Evolutionary conservation across 2,113 vertebrate species (phyloP).

Genomic region (Vireo altiloquus): DNA sequence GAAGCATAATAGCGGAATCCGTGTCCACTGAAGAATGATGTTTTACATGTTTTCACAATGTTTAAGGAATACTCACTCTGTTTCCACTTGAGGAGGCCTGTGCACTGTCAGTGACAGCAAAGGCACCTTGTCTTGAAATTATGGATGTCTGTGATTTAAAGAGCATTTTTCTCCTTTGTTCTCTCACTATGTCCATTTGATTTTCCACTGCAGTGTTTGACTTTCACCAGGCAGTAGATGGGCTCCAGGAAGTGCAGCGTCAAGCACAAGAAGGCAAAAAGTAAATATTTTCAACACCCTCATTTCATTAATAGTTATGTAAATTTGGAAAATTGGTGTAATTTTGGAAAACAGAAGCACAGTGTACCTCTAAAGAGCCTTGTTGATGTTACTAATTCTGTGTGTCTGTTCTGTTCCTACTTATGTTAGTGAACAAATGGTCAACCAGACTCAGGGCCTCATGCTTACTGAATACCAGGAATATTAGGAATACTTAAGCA

Average conservation of each 20-base stretch:
- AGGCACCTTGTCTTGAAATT: background rate
- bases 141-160: background rate
- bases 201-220: conserved; percentile 86
- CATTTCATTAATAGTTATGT: background rate
- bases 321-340: background rate
- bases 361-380: background rate
- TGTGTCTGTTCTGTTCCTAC: background rate
- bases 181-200: background rate
- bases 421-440: background rate
- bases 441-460: background rate
- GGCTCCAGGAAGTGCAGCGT: conserved; percentile 92
- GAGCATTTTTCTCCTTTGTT: background rate
- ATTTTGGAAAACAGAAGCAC: background rate
- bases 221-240: conserved; percentile 96
- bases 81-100: background rate
- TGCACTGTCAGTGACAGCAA: background rate
- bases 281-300: conserved; percentile 72
- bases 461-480: background rate
- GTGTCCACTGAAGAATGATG: background rate
- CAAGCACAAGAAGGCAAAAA: conserved; percentile 96
- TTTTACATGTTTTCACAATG: background rate
- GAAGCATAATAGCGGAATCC: background rate
- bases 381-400: background rate
- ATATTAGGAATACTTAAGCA: background rate
- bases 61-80: background rate